A percentile compares a stretch with the other conserved stretches of the same genome.
Evolutionary conservation across 2,113 vertebrate species (phyloP).

Genomic region (Emberiza fucata): DNA sequence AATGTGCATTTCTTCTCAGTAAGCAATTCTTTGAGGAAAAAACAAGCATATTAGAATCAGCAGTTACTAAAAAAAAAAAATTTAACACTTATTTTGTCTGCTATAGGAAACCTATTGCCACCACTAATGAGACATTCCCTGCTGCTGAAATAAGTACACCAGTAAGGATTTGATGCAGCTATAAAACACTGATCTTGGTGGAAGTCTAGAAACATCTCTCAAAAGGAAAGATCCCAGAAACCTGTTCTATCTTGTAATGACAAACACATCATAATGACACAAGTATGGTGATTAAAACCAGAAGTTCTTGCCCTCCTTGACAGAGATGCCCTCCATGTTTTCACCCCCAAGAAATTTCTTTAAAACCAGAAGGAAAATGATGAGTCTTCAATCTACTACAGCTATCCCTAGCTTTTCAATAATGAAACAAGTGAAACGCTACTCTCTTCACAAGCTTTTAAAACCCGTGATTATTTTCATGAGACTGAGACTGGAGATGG

Average conservation of each 20-base stretch:
- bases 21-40: neutral
- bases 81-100: neutral
- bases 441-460: neutral
- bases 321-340: neutral
- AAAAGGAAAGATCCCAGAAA: neutral
- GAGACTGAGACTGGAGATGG: neutral
- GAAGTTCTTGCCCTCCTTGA: neutral
- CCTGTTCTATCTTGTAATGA: neutral
- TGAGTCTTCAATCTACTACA: neutral
- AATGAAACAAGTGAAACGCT: neutral
- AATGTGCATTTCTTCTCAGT: neutral
- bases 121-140: neutral
- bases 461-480: neutral
- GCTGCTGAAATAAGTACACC: neutral
- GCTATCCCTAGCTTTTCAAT: neutral
- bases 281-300: neutral
- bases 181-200: neutral
- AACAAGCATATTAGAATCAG: neutral
- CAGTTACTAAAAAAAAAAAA: neutral
- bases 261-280: neutral
- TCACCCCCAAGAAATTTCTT: neutral
- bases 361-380: neutral
- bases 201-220: neutral
- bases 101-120: neutral
- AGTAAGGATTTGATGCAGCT: neutral